Conservation (phyloP, 2,113 vertebrate species). For the Gyps fulvus region DNA sequence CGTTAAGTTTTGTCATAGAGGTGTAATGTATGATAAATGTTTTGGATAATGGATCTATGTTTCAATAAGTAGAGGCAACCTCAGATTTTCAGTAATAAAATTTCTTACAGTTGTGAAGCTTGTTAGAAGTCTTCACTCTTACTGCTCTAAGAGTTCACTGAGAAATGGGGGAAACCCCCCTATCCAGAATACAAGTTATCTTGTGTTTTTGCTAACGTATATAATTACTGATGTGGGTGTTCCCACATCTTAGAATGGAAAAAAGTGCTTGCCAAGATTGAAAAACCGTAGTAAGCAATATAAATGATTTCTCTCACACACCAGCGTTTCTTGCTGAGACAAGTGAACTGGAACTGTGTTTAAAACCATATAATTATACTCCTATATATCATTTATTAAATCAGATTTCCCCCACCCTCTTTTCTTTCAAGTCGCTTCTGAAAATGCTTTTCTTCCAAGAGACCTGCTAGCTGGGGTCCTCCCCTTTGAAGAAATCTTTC, state of each 20-base stretch:
- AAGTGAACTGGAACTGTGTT: constrained; percentile 58
- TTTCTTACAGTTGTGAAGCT: background rate
- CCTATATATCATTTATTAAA: constrained; percentile 73
- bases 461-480: constrained; percentile 10
- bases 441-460: constrained; percentile 27
- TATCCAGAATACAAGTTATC: constrained; percentile 29
- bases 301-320: constrained; percentile 49
- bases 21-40: background rate
- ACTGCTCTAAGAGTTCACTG: background rate
- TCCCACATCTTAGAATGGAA: constrained; percentile 49
- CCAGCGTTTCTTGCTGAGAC: constrained; percentile 48
- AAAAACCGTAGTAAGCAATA: constrained; percentile 52
- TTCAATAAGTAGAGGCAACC: background rate
- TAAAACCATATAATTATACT: constrained; percentile 54
- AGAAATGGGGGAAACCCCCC: background rate
- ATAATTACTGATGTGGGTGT: constrained; percentile 59
- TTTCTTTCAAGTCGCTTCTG: constrained; percentile 61
- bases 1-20: background rate
- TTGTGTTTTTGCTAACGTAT: constrained; percentile 35
- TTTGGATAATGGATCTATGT: background rate
- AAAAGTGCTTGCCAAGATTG: constrained; percentile 55
- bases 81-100: background rate
- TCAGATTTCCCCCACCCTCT: constrained; percentile 64
- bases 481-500: background rate
- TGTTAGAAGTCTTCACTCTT: background rate